A percentile compares a stretch with the other conserved stretches of the same genome.
Evolutionary conservation across 1,140 invertebrate genomes (phyloP).

Genomic region (Ceratina australensis): DNA sequence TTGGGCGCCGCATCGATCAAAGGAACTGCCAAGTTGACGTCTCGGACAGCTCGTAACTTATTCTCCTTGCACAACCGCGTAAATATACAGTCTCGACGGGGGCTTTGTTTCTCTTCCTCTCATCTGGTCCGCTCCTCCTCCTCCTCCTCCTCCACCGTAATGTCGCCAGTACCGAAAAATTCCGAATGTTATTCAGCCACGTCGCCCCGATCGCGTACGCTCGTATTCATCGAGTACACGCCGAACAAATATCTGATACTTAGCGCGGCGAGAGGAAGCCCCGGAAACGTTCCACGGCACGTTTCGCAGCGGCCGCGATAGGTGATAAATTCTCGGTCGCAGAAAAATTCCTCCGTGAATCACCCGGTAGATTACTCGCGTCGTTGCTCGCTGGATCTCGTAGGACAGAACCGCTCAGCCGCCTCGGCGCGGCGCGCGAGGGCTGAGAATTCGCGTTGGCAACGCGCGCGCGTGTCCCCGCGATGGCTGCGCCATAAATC

Average conservation of each 20-base stretch:
- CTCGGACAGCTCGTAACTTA: constrained; percentile 62
- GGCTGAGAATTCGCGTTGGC: constrained; percentile 27
- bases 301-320: constrained; percentile 39
- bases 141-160: background rate
- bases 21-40: constrained; percentile 64
- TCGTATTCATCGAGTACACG: background rate
- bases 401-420: constrained; percentile 52
- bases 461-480: constrained; percentile 27
- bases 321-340: constrained; percentile 48
- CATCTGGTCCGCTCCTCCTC: background rate
- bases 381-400: constrained; percentile 57
- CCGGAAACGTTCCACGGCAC: constrained; percentile 32
- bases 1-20: constrained; percentile 71
- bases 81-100: constrained; percentile 22
- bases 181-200: background rate
- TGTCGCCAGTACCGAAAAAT: constrained; percentile 4
- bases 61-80: constrained; percentile 33
- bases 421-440: constrained; percentile 11
- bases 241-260: constrained; percentile 9
- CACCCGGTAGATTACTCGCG: constrained; percentile 60
- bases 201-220: background rate
- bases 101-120: constrained; percentile 55
- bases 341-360: constrained; percentile 62
- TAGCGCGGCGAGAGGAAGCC: constrained; percentile 15
- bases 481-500: constrained; percentile 49